Base-by-base conservation (phyloP, 2,888 invertebrate genomes). In the Lapara coniferarum region DNA sequence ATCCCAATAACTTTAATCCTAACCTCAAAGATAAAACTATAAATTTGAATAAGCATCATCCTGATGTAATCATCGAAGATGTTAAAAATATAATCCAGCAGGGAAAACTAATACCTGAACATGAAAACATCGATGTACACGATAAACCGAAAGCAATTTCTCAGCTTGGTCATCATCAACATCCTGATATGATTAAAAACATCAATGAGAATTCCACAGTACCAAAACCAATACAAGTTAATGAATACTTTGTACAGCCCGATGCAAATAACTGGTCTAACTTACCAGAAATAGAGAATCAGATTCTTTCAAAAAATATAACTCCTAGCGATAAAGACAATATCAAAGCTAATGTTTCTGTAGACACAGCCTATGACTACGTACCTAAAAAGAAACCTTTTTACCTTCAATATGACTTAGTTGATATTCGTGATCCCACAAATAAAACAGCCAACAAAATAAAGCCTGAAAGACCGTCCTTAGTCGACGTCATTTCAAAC, bases 21-120 rank as follows among this genome's bases (percentile, higher is more conserved):
- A 37, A 6, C 1, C 58, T 37, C 7, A 37, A n/a, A 37, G 37
- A 37, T n/a, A 44, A 59, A 14, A 16, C 46, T 10, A 44, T 46
- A 44, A 59, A n/a, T 10, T 59, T 59, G 6, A 44, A 46, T 44
- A 59, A 59, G 44, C 44, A 59, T 59, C 10, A 46, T 59, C 44
- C 44, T 10, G 4, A 59, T 16, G 10, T 46, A 10, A 46, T 16
- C n/a, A n/a, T 37, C 1, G 16, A 16, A 10, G 44, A 2, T 10
- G 44, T 59, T 59, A 59, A 19, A 55, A 55, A 19, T 6, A 55
- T 19, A 10, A 19, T 55, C 10, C 6, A 19, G 4, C 16, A 55
- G 10, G 19, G 10, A 2, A 16, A 10, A 19, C 19, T 10, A 19
- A 3, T 3, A 19, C 16, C 19, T 55, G 55, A 19, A 4, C 3